Evolutionary conservation across 2,113 vertebrate genomes (phyloP), one percentile per base, ranked within the genome.

Genomic region (Haplotaxodon microlepis): DNA sequence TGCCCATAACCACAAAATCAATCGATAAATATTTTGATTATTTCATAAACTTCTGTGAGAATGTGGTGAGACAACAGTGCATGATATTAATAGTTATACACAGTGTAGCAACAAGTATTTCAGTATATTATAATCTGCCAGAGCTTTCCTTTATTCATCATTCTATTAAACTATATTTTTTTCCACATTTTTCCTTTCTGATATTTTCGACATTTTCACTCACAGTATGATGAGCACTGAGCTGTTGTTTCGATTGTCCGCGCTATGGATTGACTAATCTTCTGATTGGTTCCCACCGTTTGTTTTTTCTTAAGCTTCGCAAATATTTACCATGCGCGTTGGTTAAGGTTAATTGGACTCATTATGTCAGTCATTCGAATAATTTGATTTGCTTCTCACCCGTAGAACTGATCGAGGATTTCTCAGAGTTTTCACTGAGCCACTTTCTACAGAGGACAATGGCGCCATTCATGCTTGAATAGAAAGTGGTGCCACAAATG

Each of bases 401-500:
- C 0, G 4, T 24, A 45, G 8, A 47, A 42, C 29, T 27, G n/a
- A 13, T 81, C 5, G 24, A 27, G 17, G 38, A 38, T 50, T 81
- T 79, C 36, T 31, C 7, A 66, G 61, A 66, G 59, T 84, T 79
- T 61, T 73, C 47, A 83, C 83, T 88, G 34, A 90, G 42, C 14
- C 10, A 40, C 71, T 80, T 54, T 63, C 61, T 69, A 61, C 4
- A 12, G 19, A 56, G 69, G 40, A 51, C 6, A 21, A 54, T 36
- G 45, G 21, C 40, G 21, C 50, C 86, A 85, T 89, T 87, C 84
- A 84, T 88, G 81, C 90, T 86, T 76, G 50, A 88, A 82, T 7
- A 86, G 84, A 76, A 38, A 45, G 10, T 14, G 45, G 79, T 88
- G 83, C 78, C 84, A 69, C 84, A 61, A 51, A 78, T 78, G 73